phyloP scores from a whole-genome alignment of 2,888 invertebrate species.

The Silvanus unidentatus region DNA sequence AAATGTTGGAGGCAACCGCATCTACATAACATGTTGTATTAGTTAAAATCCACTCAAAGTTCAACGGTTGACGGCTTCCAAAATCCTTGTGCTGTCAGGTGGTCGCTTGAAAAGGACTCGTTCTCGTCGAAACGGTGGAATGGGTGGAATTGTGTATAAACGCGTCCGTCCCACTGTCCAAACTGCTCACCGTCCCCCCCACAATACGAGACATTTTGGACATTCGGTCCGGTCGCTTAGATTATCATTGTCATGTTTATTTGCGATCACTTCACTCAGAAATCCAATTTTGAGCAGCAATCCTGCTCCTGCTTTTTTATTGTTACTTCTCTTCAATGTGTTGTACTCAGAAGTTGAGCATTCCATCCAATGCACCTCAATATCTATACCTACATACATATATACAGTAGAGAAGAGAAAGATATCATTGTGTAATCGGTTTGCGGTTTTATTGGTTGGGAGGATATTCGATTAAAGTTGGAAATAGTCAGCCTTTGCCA shows the following conservation, averaged over 20 bases:
- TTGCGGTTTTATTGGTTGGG: slow-evolving; percentile 14
- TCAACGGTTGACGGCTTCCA: background rate
- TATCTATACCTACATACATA: too few relatives aligned
- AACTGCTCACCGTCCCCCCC: too few relatives aligned
- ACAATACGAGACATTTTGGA: slow-evolving; percentile 9
- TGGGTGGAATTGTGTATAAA: slow-evolving; percentile 1
- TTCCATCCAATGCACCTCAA: too few relatives aligned
- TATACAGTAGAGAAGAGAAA: too few relatives aligned
- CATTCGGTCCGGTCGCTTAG: slow-evolving; percentile 8
- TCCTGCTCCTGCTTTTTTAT: too few relatives aligned
- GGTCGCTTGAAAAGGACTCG: slow-evolving; percentile 9
- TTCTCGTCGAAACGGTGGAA: slow-evolving; percentile 6
- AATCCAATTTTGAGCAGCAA: background rate
- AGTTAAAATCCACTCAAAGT: slow-evolving; percentile 2
- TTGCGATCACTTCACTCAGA: slow-evolving; percentile 1
- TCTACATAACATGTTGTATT: background rate
- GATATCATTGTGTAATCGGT: slow-evolving; percentile 8
- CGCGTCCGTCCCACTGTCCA: too few relatives aligned
- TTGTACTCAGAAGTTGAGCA: too few relatives aligned
- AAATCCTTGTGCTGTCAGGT: slow-evolving; percentile 9
- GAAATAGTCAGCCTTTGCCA: slow-evolving; percentile 9
- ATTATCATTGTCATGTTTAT: slow-evolving; percentile 13
- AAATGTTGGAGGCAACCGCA: too few relatives aligned
- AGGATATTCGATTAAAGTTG: slow-evolving; percentile 13
- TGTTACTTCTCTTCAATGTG: too few relatives aligned